phyloP scores from a whole-genome alignment of 2,113 vertebrate species.

The Oophaga pumilio region DNA sequence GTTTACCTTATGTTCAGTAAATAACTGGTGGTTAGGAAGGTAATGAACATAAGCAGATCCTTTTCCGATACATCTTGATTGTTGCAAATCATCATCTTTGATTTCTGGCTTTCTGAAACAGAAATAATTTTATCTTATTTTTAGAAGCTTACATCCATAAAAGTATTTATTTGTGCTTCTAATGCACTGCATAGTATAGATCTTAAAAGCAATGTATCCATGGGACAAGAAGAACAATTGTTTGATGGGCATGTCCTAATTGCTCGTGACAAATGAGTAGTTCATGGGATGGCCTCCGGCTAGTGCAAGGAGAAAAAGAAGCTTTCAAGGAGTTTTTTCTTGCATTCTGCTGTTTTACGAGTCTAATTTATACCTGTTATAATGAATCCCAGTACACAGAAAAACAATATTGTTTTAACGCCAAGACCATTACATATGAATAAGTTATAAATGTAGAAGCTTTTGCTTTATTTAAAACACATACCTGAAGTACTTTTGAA shows the following conservation, averaged over 20 bases:
- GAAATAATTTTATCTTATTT: neutral
- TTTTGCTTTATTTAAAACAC: conserved; percentile 42
- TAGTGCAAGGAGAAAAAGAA: neutral
- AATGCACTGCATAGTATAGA: neutral
- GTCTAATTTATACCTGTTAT: conserved; percentile 42
- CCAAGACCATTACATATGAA: conserved; percentile 33
- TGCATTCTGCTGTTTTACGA: conserved; percentile 7
- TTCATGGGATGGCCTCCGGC: conserved; percentile 21
- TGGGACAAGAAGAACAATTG: neutral
- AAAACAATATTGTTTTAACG: conserved; percentile 37
- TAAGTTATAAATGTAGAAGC: conserved; percentile 41
- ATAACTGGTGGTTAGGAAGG: neutral
- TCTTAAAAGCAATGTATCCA: conserved; percentile 28
- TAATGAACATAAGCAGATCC: neutral
- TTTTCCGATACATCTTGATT: neutral
- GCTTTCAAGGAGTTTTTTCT: conserved; percentile 37
- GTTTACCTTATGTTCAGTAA: neutral
- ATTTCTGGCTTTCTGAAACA: neutral
- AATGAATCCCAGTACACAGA: conserved; percentile 40
- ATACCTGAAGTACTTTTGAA: conserved; percentile 29
- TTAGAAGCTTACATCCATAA: neutral
- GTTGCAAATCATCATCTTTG: neutral
- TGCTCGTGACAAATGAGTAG: conserved; percentile 43
- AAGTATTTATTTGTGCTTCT: conserved; percentile 13
- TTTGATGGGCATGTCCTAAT: conserved; percentile 35